Base-by-base conservation (phyloP, 2,888 invertebrate species). In the Osmoderma eremita region DNA sequence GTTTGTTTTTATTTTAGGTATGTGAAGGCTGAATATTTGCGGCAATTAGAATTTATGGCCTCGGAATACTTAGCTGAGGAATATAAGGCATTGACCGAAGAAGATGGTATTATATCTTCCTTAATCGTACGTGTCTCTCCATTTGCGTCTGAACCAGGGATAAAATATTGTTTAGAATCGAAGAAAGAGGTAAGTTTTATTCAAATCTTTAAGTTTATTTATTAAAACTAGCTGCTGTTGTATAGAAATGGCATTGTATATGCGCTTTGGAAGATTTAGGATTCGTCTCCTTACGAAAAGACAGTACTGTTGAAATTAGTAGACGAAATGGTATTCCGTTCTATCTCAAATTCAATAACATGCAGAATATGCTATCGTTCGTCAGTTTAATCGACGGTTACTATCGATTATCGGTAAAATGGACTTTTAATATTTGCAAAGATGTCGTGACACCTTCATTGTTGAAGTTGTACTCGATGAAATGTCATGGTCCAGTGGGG, bases 381-480 rank as follows among this genome's bases (percentile, higher is more conserved):
- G 90, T 95, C 70, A 91, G 92, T 67, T 85, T 91, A 63, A 83
- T 95, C 69, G 92, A 94, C 81, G 95, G 95, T 64, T 96, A 96
- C 81, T 95, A 95, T 79, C 88, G 94, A 76, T 83, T 94, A 73
- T 90, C 90, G 77, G 90, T 91, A 49, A 95, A 94, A 83, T 96
- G 95, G 95, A 95, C 91, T 41, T 93, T 94, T 77, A 94, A 95
- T 83, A 84, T 96, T 69, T 96, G 95, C 78, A 90, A 90, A 78
- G 91, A 93, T 75, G 88, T 93, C 64, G 85, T 88, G 65, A 92
- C 94, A 0, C 95, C 95, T 3, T 92, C 92, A 3, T 82, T 96
- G 67, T 87, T 88, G 75, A 88, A 87, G 75, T 81, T 95, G 17
- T 88, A 90, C 72, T 83, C 86, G 69, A 84, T 91, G 75, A 93